Evolutionary conservation across 1,140 invertebrate species (phyloP).

Genomic region (Leptinotarsa lineolata): DNA sequence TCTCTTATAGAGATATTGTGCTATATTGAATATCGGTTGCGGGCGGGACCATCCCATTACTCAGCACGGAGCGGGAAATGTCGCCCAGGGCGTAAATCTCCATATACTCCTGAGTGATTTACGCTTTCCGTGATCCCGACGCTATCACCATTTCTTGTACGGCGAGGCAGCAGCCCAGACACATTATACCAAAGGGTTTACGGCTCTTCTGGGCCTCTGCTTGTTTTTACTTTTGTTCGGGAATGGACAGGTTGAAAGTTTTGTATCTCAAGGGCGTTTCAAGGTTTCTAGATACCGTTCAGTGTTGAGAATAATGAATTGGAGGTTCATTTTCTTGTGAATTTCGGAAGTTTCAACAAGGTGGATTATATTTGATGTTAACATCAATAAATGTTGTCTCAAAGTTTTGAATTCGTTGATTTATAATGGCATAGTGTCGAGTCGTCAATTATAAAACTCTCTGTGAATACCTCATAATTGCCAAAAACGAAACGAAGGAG

Average conservation of each 20-base stretch:
- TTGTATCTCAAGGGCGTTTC: background rate
- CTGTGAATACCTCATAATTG: too few species aligned
- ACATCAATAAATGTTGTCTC: too few species aligned
- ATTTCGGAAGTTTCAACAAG: too few species aligned
- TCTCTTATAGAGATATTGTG: constrained; percentile 17
- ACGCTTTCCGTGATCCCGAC: constrained; percentile 17
- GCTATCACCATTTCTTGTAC: constrained; percentile 22
- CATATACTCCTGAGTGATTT: constrained; percentile 25
- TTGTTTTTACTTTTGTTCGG: constrained; percentile 18
- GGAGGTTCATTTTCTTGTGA: too few species aligned
- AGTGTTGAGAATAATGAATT: too few species aligned
- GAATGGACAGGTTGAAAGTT: constrained; percentile 13
- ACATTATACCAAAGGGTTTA: constrained; percentile 24
- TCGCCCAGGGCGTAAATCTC: constrained; percentile 18
- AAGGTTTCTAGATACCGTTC: background rate
- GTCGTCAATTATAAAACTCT: too few species aligned
- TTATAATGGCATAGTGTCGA: too few species aligned
- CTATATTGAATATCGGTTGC: constrained; percentile 21
- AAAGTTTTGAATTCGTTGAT: too few species aligned
- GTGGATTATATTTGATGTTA: too few species aligned
- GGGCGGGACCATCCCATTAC: background rate
- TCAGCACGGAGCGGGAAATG: constrained; percentile 1
- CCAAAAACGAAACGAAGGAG: too few species aligned
- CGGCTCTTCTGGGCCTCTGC: constrained; percentile 12
- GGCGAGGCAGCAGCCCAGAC: background rate